Conservation (phyloP, 2,113 vertebrate genomes). For the Ploceus nigricollis region DNA sequence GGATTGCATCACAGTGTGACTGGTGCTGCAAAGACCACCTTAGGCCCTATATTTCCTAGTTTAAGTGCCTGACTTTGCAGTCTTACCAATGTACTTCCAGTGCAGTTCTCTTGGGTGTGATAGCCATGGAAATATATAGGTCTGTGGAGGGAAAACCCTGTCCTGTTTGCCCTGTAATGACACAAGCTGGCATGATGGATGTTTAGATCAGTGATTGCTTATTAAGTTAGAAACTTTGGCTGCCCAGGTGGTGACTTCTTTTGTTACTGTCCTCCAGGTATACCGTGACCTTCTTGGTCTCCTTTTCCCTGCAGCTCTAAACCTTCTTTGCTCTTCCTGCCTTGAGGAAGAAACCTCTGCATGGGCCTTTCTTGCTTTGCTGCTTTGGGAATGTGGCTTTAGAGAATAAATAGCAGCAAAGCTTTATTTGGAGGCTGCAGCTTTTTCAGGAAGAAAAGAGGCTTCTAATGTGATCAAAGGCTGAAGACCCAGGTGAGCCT, state of each 20-base stretch:
- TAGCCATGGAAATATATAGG: not conserved
- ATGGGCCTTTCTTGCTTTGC: not conserved
- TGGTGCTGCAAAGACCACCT: not conserved
- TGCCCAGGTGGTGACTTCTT: not conserved
- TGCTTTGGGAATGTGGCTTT: not conserved
- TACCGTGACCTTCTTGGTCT: not conserved
- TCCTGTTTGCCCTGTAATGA: not conserved
- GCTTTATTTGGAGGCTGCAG: not conserved
- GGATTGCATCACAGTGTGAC: not conserved
- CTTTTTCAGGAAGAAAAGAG: not conserved
- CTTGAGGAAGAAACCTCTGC: not conserved
- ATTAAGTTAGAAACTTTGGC: not conserved
- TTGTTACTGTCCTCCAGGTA: not conserved
- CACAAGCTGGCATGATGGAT: not conserved
- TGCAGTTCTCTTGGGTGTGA: not conserved
- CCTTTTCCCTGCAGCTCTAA: not conserved
- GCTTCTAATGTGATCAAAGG: not conserved
- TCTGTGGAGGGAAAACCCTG: not conserved
- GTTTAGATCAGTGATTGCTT: not conserved
- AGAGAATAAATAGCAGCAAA: not conserved
- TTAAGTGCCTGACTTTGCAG: slow-evolving; percentile 1
- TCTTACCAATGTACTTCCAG: not conserved
- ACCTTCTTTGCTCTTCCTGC: not conserved
- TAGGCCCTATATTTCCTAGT: not conserved
- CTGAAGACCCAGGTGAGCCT: not conserved